These are phyloP conservation scores for Anthopleura xanthogrammica DNA, from an alignment of 92 coral and sea anemone genomes.

Conservation along the genomic window DNA sequence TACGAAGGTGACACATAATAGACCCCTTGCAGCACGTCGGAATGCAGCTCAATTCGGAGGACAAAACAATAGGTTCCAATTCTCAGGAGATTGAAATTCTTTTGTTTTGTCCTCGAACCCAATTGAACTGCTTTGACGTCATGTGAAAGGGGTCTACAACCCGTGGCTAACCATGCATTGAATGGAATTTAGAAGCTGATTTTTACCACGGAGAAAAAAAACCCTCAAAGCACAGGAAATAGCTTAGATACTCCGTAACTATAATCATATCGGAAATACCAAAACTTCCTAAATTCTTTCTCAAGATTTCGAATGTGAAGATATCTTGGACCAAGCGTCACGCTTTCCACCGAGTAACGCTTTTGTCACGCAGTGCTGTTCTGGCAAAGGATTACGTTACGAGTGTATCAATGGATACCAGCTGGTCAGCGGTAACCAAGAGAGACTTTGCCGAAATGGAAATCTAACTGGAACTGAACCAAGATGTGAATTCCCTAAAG, in stretches of 20 bases:
- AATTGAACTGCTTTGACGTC: too few relatives aligned
- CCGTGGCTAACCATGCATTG: too few relatives aligned
- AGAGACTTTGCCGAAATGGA: slow-evolving; percentile 42
- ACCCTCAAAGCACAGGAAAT: background rate
- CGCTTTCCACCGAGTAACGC: slow-evolving; percentile 48
- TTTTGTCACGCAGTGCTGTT: slow-evolving; percentile 45
- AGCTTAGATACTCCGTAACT: too few relatives aligned
- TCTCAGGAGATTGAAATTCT: too few relatives aligned
- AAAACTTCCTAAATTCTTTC: background rate
- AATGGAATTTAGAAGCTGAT: too few relatives aligned
- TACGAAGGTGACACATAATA: too few relatives aligned
- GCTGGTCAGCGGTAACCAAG: slow-evolving; percentile 44
- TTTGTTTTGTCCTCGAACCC: too few relatives aligned
- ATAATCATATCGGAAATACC: background rate
- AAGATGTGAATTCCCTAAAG: slow-evolving; percentile 58
- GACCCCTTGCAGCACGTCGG: too few relatives aligned
- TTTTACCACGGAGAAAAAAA: background rate
- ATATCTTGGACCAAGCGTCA: slow-evolving; percentile 26
- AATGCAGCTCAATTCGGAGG: too few relatives aligned
- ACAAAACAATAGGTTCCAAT: too few relatives aligned
- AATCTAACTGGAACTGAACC: slow-evolving; percentile 43
- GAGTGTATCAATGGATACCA: slow-evolving; percentile 66
- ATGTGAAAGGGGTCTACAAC: too few relatives aligned
- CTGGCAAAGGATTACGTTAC: slow-evolving; percentile 41
- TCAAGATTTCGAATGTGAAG: slow-evolving; percentile 23